Evolutionary conservation across 2,888 invertebrate genomes (phyloP), one percentile per base, ranked within the genome.

Genomic region (Phrixothrix hirtus): DNA sequence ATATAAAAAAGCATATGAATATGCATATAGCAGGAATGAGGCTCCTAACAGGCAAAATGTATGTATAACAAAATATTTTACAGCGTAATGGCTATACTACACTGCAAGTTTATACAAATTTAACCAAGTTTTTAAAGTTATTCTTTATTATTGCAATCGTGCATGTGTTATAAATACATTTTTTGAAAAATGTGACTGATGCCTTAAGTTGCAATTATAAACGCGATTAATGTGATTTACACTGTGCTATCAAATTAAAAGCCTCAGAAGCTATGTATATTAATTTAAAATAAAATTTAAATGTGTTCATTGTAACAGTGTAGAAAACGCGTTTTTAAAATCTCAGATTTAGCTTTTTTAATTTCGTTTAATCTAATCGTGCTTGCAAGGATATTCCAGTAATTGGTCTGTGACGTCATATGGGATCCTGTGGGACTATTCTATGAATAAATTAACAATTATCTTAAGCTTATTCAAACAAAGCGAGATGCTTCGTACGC

Each of bases 371-470:
- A 68, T 68, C 69, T 68, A 69, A 68, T 67, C 67, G 66, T 56
- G 47, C 59, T 58, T 55, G 61, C 61, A 67, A 64, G 67, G 67
- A 66, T 66, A 67, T 65, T 58, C 61, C 59, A 56, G 64, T 67
- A 68, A 68, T 68, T 68, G 68, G 67, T 35, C 64, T 47, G 63
- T 65, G 66, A 67, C 66, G 64, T 67, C 66, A 67, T 64, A 57
- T 58, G 55, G 46, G 63, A 59, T 67, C 69, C 64, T 62, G 61
- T 52, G 62, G 65, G 68, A 69, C 64, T 65, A 61, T 64, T 60
- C 68, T 63, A 68, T 70, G 68, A 68, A 70, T 70, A 70, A 70
- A 69, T 70, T 68, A 67, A 69, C 69, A 68, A 69, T 69, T 69
- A 68, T 70, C 69, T 69, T 69, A 70, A 70, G 66, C 69, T 64